phyloP scores from a whole-genome alignment of 2,797 vertebrate genomes.

The Dromococcyx pavoninus region DNA sequence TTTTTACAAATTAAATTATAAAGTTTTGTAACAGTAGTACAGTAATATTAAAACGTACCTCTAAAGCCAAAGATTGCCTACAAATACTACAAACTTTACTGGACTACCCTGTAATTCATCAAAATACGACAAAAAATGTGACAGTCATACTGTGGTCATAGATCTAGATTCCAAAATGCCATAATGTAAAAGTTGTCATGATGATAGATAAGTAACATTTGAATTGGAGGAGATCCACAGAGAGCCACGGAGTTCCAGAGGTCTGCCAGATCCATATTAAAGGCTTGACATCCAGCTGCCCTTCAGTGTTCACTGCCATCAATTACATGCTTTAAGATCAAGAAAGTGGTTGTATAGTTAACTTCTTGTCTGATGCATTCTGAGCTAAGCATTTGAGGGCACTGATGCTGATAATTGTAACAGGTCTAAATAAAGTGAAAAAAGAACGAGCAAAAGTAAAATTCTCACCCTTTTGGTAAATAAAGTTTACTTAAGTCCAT shows the following conservation, averaged over 20 bases:
- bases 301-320: accelerated
- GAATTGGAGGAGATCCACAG: background rate
- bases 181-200: background rate
- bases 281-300: background rate
- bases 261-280: background rate
- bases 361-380: accelerated
- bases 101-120: background rate
- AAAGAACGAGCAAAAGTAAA: background rate
- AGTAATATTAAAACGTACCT: background rate
- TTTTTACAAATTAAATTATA: background rate
- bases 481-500: background rate
- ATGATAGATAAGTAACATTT: background rate
- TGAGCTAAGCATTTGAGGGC: background rate
- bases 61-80: background rate
- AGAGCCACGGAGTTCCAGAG: background rate
- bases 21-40: background rate
- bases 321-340: background rate
- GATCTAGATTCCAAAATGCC: background rate
- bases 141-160: background rate
- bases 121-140: background rate
- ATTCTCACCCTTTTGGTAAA: background rate
- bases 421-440: background rate
- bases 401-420: background rate
- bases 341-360: background rate
- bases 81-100: background rate